Percentiles rank a stretch among this genome's conserved stretches.
Conservation (phyloP, 2,888 invertebrate genomes). For the Caenorhabditis zanzibari region DNA sequence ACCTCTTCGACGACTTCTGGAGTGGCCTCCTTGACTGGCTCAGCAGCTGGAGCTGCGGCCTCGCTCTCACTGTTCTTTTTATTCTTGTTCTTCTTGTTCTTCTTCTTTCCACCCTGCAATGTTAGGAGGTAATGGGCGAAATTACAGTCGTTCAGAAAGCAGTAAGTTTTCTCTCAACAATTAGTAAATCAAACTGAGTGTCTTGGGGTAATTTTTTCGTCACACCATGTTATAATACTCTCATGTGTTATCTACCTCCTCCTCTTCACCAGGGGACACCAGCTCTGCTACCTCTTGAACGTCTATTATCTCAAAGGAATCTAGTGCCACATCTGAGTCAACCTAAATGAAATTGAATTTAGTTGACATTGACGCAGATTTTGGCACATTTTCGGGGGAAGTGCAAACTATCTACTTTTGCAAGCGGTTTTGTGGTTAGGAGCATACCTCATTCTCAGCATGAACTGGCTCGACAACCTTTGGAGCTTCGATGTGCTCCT, state of each 20-base stretch:
- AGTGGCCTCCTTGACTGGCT: constrained; percentile 45
- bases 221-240: constrained; percentile 47
- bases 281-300: constrained; percentile 54
- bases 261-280: constrained; percentile 59
- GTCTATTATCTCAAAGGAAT: constrained; percentile 63
- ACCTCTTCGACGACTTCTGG: constrained; percentile 63
- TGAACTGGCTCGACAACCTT: constrained; percentile 48
- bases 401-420: constrained; percentile 58
- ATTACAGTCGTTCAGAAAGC: not conserved
- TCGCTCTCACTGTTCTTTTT: constrained; percentile 63
- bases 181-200: constrained; percentile 42
- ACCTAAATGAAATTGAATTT: constrained; percentile 45
- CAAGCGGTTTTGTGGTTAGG: not conserved
- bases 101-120: constrained; percentile 52
- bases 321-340: constrained; percentile 64
- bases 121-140: constrained; percentile 12
- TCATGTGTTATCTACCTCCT: constrained; percentile 41
- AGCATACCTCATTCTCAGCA: constrained; percentile 43
- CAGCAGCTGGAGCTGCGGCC: constrained; percentile 18
- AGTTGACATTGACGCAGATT: constrained; percentile 2
- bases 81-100: constrained; percentile 68
- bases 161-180: constrained; percentile 27
- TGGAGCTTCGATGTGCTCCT: constrained; percentile 50
- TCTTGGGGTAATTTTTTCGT: constrained; percentile 9
- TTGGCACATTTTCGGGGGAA: constrained; percentile 8